Evolutionary conservation across 2,797 vertebrate species (phyloP), one percentile per base, ranked within the genome.

Genomic region (Poeciliopsis paucimaculata): DNA sequence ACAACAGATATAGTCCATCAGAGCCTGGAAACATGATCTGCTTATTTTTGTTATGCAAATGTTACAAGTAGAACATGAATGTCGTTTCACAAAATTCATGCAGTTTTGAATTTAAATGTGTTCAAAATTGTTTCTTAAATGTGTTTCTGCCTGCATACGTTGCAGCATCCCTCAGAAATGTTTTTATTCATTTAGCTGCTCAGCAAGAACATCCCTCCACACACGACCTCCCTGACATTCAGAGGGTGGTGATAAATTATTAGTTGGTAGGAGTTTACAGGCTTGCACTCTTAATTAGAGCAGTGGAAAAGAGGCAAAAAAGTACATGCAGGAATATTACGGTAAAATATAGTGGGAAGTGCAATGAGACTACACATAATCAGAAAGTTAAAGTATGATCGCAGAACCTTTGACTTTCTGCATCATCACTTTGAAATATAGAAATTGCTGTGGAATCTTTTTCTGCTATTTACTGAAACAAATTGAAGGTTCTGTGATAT

Each of bases 171-270:
- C 47, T 76, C 70, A 79, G 70, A 77, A 84, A 86, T 82, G 73
- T 77, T 74, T 80, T 34, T 39, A 77, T 81, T 75, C 15, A 51
- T 47, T 11, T 31, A 60, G 13, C 28, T 60, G 28, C 57, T 60
- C 57, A 60, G 18, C 28, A 4, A 62, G 43, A 72, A 57, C 20
- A 57, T n/a, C 6, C 60, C 5, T 5, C 15, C 18, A 8, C 49
- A 57, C 39, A 36, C 70, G 49, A 45, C 47, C 78, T 74, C n/a
- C 13, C 6, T 75, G 66, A 76, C 73, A 75, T 77, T 72, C 66
- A 80, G 72, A 76, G 28, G 72, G 34, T 1, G 41, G 39, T 78
- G 31, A 84, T 91, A 55, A 76, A 89, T 83, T 72, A 79, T 83
- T 84, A 77, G 41, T 31, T 84, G 73, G 36, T 77, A 53, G 31